These are phyloP conservation scores for Strongylocentrotus purpuratus DNA, from an alignment of 35 echinoderm and acorn worm species.

Conservation along the genomic window DNA sequence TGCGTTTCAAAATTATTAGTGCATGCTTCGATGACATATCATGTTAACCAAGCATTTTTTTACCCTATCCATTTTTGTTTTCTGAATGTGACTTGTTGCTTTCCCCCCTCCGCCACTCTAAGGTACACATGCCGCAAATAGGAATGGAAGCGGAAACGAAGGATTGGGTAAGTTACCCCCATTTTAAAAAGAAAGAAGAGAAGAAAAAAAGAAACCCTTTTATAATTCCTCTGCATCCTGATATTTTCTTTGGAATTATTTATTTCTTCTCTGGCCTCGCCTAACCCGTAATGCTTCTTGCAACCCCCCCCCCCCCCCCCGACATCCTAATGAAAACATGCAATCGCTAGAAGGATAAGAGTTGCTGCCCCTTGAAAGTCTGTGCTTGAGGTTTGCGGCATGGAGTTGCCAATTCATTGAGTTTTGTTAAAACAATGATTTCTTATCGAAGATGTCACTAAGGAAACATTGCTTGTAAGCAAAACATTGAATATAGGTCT, in stretches of 20 bases:
- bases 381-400: too few relatives aligned
- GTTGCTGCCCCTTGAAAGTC: too few relatives aligned
- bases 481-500: too few relatives aligned
- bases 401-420: too few relatives aligned
- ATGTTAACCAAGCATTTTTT: not conserved
- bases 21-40: not conserved
- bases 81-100: slow-evolving; percentile 25
- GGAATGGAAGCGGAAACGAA: slow-evolving; percentile 5
- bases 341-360: too few relatives aligned
- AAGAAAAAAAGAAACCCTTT: not conserved
- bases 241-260: not conserved
- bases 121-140: slow-evolving; percentile 21
- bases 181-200: not conserved
- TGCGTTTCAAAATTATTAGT: not conserved
- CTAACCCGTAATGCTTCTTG: not conserved
- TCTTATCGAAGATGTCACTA: too few relatives aligned
- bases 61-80: not conserved
- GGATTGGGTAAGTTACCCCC: slow-evolving; percentile 17
- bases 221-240: not conserved
- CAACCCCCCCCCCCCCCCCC: too few relatives aligned
- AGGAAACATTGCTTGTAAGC: too few relatives aligned
- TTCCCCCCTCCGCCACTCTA: not conserved
- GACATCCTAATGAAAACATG: not conserved
- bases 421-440: too few relatives aligned
- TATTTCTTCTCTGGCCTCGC: not conserved